These are phyloP conservation scores for Belgica antarctica DNA, from an alignment of 2,888 invertebrate species.

Conservation along the genomic window DNA sequence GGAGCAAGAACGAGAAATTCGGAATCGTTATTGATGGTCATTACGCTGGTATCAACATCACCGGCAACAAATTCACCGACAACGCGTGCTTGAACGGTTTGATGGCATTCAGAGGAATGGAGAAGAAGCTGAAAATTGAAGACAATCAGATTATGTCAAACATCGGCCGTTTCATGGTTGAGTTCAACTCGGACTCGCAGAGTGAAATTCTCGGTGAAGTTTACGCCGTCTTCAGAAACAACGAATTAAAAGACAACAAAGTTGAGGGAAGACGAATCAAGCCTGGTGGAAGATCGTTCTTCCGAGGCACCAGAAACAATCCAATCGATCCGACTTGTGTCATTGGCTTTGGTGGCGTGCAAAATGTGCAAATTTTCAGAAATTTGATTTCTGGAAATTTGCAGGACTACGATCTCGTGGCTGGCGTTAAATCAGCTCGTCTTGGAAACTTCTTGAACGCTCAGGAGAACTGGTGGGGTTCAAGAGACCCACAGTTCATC, in stretches of 20 bases:
- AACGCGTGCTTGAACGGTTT: slow-evolving; percentile 81
- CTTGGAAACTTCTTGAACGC: slow-evolving; percentile 85
- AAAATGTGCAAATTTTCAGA: slow-evolving; percentile 84
- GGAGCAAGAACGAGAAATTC: slow-evolving; percentile 83
- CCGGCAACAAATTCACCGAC: slow-evolving; percentile 77
- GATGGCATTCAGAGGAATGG: slow-evolving; percentile 87
- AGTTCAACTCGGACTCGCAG: slow-evolving; percentile 86
- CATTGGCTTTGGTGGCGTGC: slow-evolving; percentile 89
- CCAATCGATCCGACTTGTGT: slow-evolving; percentile 71
- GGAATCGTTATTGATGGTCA: slow-evolving; percentile 86
- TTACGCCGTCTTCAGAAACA: slow-evolving; percentile 73
- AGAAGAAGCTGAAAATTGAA: slow-evolving; percentile 85
- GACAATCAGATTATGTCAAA: slow-evolving; percentile 78
- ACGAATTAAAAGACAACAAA: slow-evolving; percentile 72
- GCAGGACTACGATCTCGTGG: slow-evolving; percentile 85
- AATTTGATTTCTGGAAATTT: slow-evolving; percentile 84
- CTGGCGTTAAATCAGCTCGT: slow-evolving; percentile 85
- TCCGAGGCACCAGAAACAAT: slow-evolving; percentile 46
- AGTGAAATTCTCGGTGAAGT: slow-evolving; percentile 88
- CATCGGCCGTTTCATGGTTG: slow-evolving; percentile 76
- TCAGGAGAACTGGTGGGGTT: slow-evolving; percentile 96
- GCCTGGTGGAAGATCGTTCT: slow-evolving; percentile 35
- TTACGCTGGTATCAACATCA: slow-evolving; percentile 84
- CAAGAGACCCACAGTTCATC: slow-evolving; percentile 69
- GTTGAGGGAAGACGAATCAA: slow-evolving; percentile 52